Evolutionary conservation across 2,113 vertebrate genomes (phyloP).

Genomic region (Orycteropus afer): DNA sequence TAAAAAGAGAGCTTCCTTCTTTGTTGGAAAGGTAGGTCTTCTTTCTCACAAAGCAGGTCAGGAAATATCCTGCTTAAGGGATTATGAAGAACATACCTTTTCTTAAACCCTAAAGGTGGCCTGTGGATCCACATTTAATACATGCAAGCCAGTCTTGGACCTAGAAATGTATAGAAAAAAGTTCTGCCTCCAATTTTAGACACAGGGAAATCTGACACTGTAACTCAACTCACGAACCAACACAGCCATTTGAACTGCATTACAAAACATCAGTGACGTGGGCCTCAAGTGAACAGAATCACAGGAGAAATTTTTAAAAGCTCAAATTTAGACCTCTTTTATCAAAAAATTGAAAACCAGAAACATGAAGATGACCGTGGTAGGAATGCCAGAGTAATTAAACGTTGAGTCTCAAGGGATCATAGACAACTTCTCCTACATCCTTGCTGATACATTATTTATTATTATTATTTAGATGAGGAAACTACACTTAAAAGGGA

Average conservation of each 20-base stretch:
- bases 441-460: constrained; percentile 15
- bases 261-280: background rate
- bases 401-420: background rate
- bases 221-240: background rate
- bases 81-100: background rate
- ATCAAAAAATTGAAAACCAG: background rate
- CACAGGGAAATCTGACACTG: background rate
- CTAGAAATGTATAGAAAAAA: background rate
- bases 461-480: constrained; percentile 23
- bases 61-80: background rate
- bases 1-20: background rate
- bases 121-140: background rate
- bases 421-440: background rate
- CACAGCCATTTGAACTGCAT: background rate
- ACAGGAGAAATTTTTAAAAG: background rate
- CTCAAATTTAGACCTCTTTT: background rate
- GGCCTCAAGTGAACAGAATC: background rate
- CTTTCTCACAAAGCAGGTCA: background rate
- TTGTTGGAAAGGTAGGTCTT: background rate
- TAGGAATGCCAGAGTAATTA: background rate
- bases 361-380: background rate
- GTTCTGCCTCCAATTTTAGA: background rate
- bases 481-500: background rate
- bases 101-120: background rate
- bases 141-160: background rate